Percentiles rank a stretch among this genome's conserved stretches.
These are phyloP conservation scores for Budorcas taxicolor DNA, from an alignment of 2,113 vertebrate species.

Conservation along the genomic window DNA sequence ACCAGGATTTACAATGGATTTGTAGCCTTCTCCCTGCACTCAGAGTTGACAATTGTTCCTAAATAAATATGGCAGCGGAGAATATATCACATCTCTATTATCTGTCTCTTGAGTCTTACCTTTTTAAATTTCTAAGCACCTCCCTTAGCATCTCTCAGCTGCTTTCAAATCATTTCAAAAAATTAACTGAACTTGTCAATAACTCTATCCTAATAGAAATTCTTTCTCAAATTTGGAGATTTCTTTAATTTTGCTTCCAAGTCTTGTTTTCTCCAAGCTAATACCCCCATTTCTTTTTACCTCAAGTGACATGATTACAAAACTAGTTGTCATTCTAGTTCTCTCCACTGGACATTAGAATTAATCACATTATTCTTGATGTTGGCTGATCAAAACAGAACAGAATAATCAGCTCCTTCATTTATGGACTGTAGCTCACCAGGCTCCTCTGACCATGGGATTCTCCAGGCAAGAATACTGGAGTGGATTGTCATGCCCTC, in stretches of 20 bases:
- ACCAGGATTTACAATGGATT: not conserved
- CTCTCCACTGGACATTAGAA: not conserved
- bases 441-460: not conserved
- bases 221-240: not conserved
- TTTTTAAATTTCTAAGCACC: not conserved
- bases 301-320: not conserved
- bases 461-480: not conserved
- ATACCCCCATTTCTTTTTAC: not conserved
- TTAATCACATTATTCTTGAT: not conserved
- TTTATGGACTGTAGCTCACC: not conserved
- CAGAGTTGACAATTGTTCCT: not conserved
- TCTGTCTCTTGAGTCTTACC: not conserved
- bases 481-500: not conserved
- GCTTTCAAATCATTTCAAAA: not conserved
- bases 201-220: not conserved
- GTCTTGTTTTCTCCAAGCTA: not conserved
- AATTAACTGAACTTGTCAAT: not conserved
- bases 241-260: not conserved
- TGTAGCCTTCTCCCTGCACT: not conserved
- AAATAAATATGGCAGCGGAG: not conserved
- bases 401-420: not conserved
- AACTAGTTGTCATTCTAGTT: not conserved
- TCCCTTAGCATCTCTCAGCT: not conserved
- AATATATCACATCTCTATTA: not conserved
- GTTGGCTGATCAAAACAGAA: not conserved